phyloP scores from a whole-genome alignment of 2,797 vertebrate genomes.

The Sebastes variabilis region DNA sequence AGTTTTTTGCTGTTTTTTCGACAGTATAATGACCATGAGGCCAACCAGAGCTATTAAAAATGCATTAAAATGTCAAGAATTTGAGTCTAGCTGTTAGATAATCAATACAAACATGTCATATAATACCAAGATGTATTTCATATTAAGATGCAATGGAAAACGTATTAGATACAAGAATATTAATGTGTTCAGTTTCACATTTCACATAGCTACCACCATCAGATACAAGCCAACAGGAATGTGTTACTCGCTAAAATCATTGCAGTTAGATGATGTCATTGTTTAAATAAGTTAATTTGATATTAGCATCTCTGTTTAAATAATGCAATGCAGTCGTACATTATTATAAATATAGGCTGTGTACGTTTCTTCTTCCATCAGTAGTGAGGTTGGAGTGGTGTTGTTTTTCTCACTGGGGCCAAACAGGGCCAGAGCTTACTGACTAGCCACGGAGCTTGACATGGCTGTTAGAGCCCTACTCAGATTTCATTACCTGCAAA shows the following conservation, averaged over 20 bases:
- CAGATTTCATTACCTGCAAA: slow-evolving; percentile 27
- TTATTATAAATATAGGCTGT: not conserved
- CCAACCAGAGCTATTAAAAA: not conserved
- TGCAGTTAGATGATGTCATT: not conserved
- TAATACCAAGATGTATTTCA: not conserved
- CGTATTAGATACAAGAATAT: not conserved
- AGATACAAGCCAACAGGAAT: not conserved
- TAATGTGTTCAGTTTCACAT: not conserved
- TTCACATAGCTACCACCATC: not conserved
- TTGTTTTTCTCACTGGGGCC: not conserved
- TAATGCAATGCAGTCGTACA: not conserved
- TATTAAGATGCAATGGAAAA: not conserved
- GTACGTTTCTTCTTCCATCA: not conserved
- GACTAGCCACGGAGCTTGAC: slow-evolving; percentile 21
- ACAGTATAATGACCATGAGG: not conserved
- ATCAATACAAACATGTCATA: not conserved
- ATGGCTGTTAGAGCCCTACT: slow-evolving; percentile 7
- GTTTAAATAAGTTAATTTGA: not conserved
- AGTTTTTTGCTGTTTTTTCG: not conserved
- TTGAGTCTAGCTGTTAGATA: not conserved
- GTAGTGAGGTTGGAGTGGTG: not conserved
- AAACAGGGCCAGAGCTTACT: slow-evolving; percentile 2
- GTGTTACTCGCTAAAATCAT: not conserved
- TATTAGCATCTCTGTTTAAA: not conserved
- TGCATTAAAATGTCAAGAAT: slow-evolving; percentile 12